Evolutionary conservation across 2,797 vertebrate genomes (phyloP), one percentile per base, ranked within the genome.

Genomic region (Coregonus sp.): DNA sequence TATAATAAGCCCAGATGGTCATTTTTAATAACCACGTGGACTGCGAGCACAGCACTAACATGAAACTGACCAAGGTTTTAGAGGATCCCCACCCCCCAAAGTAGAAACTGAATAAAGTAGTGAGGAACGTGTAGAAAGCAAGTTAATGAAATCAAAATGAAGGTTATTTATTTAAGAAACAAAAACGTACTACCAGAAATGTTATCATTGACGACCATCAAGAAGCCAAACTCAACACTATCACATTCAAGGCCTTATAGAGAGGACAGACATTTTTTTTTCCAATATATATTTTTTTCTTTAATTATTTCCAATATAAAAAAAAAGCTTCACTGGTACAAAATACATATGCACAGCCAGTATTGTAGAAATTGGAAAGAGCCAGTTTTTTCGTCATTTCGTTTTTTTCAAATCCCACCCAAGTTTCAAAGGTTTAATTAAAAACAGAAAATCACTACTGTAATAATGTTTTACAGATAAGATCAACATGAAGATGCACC

Each of bases 251-350:
- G 94, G 96, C 96, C 95, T 95, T 95, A 25, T 25, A 94, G 95
- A 95, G 94, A 97, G 96, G 96, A 95, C 96, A 95, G 95, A 95
- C 95, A 96, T 95, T 95, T 95, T 95, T 95, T 94, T 61, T 61
- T 94, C 94, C 90, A 90, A 88, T 91, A 91, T 90, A 89, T 76
- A 86, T 88, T 90, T 89, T 89, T 95, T 96, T 93, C 96, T 96
- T 96, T 96, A 97, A 97, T 98, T 96, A 97, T 98, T 96, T 97
- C 97, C 96, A 97, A 96, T 98, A 98, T 98, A 98, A 98, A 98
- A 47, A 96, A 98, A 96, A 98, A 97, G 92, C 96, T 96, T 94
- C 96, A 98, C 96, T 97, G 97, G 96, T 98, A 98, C 96, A 98
- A 98, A 98, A 98, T 97, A 96, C 96, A 91, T 97, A 97, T 97